Evolutionary conservation across 2,113 vertebrate genomes (phyloP).

Genomic region (Uropsilus gracilis): DNA sequence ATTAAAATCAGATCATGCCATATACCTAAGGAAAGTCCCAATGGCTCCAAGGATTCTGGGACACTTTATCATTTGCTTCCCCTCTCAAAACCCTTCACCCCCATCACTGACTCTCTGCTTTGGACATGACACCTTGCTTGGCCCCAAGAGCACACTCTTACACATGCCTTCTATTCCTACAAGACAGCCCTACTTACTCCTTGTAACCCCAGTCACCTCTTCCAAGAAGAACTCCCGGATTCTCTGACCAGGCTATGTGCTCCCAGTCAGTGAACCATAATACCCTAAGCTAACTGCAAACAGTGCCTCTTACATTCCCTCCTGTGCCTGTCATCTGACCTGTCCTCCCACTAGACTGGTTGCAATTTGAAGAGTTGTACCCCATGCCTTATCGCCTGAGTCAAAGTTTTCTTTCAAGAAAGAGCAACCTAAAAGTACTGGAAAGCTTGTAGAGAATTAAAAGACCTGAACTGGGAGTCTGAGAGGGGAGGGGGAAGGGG

Average conservation of each 20-base stretch:
- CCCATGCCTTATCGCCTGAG: not conserved
- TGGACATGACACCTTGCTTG: not conserved
- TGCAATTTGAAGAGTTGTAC: not conserved
- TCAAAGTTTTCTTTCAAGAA: not conserved
- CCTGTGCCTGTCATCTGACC: too few relatives aligned
- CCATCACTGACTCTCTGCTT: not conserved
- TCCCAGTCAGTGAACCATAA: not conserved
- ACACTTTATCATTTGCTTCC: not conserved
- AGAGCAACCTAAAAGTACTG: not conserved
- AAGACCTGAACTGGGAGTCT: not conserved
- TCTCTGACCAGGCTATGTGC: not conserved
- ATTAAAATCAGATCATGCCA: not conserved
- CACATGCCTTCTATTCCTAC: not conserved
- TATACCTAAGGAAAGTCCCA: not conserved
- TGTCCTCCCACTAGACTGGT: not conserved
- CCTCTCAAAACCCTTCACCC: not conserved
- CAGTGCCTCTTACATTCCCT: not conserved
- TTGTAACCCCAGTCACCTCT: not conserved
- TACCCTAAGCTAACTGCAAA: not conserved
- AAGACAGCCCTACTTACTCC: not conserved
- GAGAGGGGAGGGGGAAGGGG: not conserved
- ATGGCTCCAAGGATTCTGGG: not conserved
- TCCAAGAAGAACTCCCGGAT: not conserved
- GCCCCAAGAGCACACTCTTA: not conserved
- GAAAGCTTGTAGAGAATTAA: not conserved